Evolutionary conservation across 2,888 invertebrate species (phyloP).

Genomic region (Drosophila vallismaia): DNA sequence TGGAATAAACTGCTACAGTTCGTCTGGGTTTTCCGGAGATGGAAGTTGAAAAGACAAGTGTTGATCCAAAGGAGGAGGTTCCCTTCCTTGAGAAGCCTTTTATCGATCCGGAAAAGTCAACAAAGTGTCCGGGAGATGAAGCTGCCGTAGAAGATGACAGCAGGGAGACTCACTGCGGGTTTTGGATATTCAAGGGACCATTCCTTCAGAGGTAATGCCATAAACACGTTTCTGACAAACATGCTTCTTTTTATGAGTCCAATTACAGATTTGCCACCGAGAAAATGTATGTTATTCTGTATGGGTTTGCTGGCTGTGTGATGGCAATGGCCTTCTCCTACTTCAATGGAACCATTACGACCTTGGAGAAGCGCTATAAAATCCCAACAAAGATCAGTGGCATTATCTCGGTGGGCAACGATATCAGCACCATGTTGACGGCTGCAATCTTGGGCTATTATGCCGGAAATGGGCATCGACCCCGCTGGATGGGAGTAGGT

Average conservation of each 20-base stretch:
- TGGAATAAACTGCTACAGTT: constrained; percentile 12
- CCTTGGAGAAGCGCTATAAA: constrained; percentile 89
- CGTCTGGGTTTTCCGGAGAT: not conserved
- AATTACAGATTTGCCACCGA: constrained; percentile 81
- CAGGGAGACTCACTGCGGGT: constrained; percentile 86
- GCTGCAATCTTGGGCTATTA: constrained; percentile 88
- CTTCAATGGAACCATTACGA: constrained; percentile 89
- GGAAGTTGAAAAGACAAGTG: not conserved
- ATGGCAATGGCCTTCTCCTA: constrained; percentile 88
- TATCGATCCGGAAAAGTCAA: not conserved
- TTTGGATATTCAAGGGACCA: constrained; percentile 86
- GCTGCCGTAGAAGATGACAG: not conserved
- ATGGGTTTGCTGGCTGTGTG: constrained; percentile 88
- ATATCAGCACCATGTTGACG: constrained; percentile 88
- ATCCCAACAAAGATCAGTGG: constrained; percentile 89
- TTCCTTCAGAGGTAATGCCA: constrained; percentile 86
- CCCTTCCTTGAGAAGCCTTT: constrained; percentile 12
- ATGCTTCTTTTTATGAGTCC: not conserved
- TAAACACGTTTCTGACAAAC: not conserved
- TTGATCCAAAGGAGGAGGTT: constrained; percentile 1
- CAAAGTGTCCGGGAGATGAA: not conserved
- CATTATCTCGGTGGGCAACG: constrained; percentile 89
- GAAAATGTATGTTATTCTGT: constrained; percentile 85
- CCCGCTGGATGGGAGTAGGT: constrained; percentile 88
- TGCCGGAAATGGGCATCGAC: constrained; percentile 88